Percentiles rank a stretch among this genome's conserved stretches.
These are phyloP conservation scores for Lasaia peninsularis DNA, from an alignment of 1,140 invertebrate species.

Conservation along the genomic window DNA sequence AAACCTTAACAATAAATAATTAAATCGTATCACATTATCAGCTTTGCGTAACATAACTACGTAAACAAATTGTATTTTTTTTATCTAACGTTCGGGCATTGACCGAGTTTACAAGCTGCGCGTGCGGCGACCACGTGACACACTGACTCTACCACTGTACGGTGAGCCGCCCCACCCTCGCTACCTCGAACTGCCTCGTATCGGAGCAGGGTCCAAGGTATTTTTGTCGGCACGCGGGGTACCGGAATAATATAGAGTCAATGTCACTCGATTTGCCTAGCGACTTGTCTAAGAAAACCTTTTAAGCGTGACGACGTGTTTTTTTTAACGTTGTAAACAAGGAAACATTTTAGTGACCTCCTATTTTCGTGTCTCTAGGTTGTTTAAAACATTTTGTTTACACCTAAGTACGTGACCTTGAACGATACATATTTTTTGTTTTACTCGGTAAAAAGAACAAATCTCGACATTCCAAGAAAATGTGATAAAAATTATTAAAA, in stretches of 20 bases:
- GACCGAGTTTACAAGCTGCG: slow-evolving; percentile 71
- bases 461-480: slow-evolving; percentile 1
- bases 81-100: slow-evolving; percentile 73
- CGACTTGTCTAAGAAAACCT: slow-evolving; percentile 1
- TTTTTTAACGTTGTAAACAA: slow-evolving; percentile 16
- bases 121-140: slow-evolving; percentile 71
- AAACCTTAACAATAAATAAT: slow-evolving; percentile 9
- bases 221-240: slow-evolving; percentile 6
- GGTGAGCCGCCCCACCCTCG: slow-evolving; percentile 25
- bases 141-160: slow-evolving; percentile 43
- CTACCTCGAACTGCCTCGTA: not conserved
- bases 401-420: not conserved
- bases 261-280: slow-evolving; percentile 21
- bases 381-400: slow-evolving; percentile 13
- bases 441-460: not conserved
- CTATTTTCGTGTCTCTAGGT: slow-evolving; percentile 16
- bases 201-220: slow-evolving; percentile 7
- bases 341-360: slow-evolving; percentile 13
- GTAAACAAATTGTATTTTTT: slow-evolving; percentile 69
- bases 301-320: slow-evolving; percentile 16
- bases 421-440: not conserved
- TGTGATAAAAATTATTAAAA: not conserved
- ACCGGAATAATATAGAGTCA: slow-evolving; percentile 21
- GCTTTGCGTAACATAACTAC: slow-evolving; percentile 64
- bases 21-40: slow-evolving; percentile 8